phyloP scores from a whole-genome alignment of 2,888 invertebrate species.

The Oxytorus armatus region DNA sequence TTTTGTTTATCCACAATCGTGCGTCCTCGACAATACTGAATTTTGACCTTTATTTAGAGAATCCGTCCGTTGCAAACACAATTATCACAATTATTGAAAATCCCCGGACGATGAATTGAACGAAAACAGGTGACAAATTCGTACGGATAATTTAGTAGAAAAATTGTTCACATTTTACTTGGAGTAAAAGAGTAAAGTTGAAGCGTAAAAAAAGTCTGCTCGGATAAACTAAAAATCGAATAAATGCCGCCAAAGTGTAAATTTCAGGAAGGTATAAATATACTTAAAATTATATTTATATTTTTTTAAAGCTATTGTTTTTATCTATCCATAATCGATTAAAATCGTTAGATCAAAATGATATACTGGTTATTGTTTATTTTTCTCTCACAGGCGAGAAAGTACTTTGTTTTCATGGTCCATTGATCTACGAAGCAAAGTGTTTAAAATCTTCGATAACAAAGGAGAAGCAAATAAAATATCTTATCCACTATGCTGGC shows the following conservation, averaged over 20 bases:
- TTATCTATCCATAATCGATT: too few relatives aligned
- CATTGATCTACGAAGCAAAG: slow-evolving; percentile 98
- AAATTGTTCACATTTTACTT: neutral
- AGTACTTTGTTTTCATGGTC: slow-evolving; percentile 98
- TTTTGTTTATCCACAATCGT: too few relatives aligned
- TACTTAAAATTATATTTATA: too few relatives aligned
- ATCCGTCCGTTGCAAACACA: neutral
- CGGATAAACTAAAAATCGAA: slow-evolving; percentile 15
- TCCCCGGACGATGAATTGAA: neutral
- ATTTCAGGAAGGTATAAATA: slow-evolving; percentile 89
- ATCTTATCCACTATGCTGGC: slow-evolving; percentile 98
- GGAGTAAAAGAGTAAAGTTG: neutral
- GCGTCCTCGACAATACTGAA: too few relatives aligned
- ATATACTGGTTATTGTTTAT: neutral
- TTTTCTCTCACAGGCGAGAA: slow-evolving; percentile 89
- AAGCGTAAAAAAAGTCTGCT: too few relatives aligned
- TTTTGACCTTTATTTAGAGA: too few relatives aligned
- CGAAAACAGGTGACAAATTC: neutral
- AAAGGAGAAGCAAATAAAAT: slow-evolving; percentile 95
- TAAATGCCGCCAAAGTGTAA: slow-evolving; percentile 89
- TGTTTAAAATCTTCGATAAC: slow-evolving; percentile 93
- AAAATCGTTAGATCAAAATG: too few relatives aligned
- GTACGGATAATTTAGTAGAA: neutral
- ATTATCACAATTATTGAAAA: neutral
- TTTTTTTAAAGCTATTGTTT: too few relatives aligned